Percentiles rank a stretch among this genome's conserved stretches.
Conservation (phyloP, 35 echinoderm and acorn worm genomes). For the Ophiothrix spiculata region DNA sequence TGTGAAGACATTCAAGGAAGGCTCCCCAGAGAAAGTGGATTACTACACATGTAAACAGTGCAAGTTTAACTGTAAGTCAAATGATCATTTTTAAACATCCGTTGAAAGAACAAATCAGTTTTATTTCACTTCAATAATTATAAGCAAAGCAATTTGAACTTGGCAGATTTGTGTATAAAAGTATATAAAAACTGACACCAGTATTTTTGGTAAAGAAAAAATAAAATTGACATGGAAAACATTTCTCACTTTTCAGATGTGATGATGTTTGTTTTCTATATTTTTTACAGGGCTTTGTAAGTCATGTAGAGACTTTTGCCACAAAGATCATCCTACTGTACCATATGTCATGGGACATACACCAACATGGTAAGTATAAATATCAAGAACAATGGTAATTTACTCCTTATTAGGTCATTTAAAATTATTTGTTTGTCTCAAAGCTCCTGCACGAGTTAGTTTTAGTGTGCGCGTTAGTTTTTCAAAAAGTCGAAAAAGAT, state of each 20-base stretch:
- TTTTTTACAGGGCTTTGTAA: constrained; percentile 37
- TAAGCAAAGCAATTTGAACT: too few species aligned
- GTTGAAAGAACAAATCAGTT: too few species aligned
- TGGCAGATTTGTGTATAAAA: too few species aligned
- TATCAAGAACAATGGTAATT: background rate
- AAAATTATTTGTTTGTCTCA: too few species aligned
- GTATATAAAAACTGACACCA: background rate
- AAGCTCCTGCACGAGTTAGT: too few species aligned
- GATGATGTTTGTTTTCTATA: background rate
- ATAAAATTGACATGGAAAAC: background rate
- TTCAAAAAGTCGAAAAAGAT: background rate
- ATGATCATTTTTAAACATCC: background rate
- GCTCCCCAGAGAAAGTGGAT: background rate
- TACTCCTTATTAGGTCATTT: too few species aligned
- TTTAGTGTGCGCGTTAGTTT: background rate
- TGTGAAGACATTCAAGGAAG: background rate
- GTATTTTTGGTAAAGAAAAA: background rate
- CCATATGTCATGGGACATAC: constrained; percentile 45
- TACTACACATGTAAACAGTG: background rate
- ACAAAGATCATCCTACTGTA: constrained; percentile 38
- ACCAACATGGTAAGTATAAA: constrained; percentile 46
- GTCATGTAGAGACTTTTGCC: constrained; percentile 41
- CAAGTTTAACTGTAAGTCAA: background rate
- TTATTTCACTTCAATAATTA: too few species aligned
- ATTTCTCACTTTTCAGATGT: background rate